Conservation (phyloP, 2,888 invertebrate genomes). For the Lycaena phlaeas region DNA sequence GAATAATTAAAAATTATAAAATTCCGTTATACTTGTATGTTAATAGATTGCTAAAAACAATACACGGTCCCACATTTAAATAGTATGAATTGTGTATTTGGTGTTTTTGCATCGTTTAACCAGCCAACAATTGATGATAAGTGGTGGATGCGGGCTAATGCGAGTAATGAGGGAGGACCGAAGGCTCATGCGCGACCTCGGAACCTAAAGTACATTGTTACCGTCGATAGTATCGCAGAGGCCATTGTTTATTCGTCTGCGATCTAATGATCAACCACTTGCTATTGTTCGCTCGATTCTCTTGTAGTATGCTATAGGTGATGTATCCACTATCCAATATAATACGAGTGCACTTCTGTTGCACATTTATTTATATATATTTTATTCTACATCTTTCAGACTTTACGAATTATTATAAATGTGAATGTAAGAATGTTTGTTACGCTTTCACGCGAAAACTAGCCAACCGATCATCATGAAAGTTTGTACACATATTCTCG, state of each 20-base stretch:
- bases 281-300: slow-evolving; percentile 7
- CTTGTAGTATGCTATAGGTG: not conserved
- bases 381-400: no score
- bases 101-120: not conserved
- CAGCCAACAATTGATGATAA: slow-evolving; percentile 14
- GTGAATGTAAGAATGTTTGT: no score
- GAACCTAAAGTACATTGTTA: slow-evolving; percentile 31
- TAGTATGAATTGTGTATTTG: not conserved
- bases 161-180: slow-evolving; percentile 23
- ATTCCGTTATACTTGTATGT: not conserved
- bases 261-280: slow-evolving; percentile 17
- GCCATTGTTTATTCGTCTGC: slow-evolving; percentile 28
- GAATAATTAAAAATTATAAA: not conserved
- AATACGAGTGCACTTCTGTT: no score
- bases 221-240: slow-evolving; percentile 30
- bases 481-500: no score
- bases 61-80: slow-evolving; percentile 4
- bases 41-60: not conserved
- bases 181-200: slow-evolving; percentile 30
- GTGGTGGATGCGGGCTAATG: slow-evolving; percentile 7
- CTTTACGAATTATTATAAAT: no score
- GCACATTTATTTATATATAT: no score
- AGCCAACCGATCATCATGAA: no score
- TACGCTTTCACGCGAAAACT: no score
- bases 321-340: no score